Conservation (phyloP, 2,797 vertebrate genomes). For the Borostomias antarcticus region DNA sequence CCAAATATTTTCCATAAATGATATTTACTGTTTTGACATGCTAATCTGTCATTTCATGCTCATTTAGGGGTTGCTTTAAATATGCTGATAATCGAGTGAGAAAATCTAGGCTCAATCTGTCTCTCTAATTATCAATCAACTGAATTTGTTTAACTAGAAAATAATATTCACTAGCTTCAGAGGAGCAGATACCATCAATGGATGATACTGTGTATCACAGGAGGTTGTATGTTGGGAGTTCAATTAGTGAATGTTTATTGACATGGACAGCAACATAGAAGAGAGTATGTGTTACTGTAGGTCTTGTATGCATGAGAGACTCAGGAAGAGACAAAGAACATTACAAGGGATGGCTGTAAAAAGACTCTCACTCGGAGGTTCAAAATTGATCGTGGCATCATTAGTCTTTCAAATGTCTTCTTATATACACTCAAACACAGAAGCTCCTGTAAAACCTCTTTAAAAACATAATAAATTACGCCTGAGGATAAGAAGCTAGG, state of each 20-base stretch:
- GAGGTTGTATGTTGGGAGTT: not conserved
- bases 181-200: too few species aligned
- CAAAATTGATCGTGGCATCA: conserved; percentile 73
- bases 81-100: conserved; percentile 48
- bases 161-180: conserved; percentile 6
- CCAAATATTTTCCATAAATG: conserved; percentile 52
- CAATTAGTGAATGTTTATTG: not conserved
- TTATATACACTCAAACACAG: conserved; percentile 57
- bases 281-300: conserved; percentile 25
- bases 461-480: conserved; percentile 71
- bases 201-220: too few species aligned
- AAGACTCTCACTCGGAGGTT: conserved; percentile 60
- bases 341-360: conserved; percentile 59
- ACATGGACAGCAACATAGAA: not conserved
- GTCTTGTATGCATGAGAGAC: not conserved
- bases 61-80: conserved; percentile 21
- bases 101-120: conserved; percentile 28
- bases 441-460: conserved; percentile 53
- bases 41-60: conserved; percentile 22
- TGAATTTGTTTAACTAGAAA: conserved; percentile 32
- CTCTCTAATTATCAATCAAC: conserved; percentile 37
- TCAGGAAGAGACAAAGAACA: conserved; percentile 59
- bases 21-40: conserved; percentile 27
- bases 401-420: conserved; percentile 69
- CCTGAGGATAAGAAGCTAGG: conserved; percentile 48